Evolutionary conservation across 35 echinoderm and acorn worm species (phyloP).

Genomic region (Stichopus chloronotus): DNA sequence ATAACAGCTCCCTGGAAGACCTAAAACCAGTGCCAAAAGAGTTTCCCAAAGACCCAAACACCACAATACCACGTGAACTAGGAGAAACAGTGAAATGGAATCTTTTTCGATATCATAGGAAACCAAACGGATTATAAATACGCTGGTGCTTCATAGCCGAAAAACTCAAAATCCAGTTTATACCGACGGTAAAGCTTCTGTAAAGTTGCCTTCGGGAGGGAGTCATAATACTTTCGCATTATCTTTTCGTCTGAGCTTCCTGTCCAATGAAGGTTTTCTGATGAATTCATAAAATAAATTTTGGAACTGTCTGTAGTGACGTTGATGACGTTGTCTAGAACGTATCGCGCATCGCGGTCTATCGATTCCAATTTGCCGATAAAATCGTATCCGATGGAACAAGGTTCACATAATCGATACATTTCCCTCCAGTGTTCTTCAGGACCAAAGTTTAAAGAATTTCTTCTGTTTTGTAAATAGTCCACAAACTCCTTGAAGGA

Average conservation of each 20-base stretch:
- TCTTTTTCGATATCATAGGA: background rate
- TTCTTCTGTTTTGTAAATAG: conserved; percentile 19
- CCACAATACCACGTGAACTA: background rate
- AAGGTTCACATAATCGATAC: conserved; percentile 57
- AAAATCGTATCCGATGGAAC: conserved; percentile 64
- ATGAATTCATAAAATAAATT: conserved; percentile 30
- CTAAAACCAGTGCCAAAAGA: too few relatives aligned
- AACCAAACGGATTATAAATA: background rate
- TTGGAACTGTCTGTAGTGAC: background rate
- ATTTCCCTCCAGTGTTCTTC: conserved; percentile 69
- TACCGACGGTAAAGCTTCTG: conserved; percentile 29
- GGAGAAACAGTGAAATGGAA: background rate
- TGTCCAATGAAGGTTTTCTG: conserved; percentile 13
- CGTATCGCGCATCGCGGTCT: conserved; percentile 26
- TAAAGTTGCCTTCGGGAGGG: background rate
- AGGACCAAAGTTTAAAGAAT: background rate
- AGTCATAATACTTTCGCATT: conserved; percentile 29
- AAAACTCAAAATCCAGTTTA: conserved; percentile 55
- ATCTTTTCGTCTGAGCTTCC: conserved; percentile 33
- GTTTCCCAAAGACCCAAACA: too few relatives aligned
- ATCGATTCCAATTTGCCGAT: conserved; percentile 50
- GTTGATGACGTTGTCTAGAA: conserved; percentile 42
- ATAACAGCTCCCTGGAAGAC: too few relatives aligned
- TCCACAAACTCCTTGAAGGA: conserved; percentile 43
- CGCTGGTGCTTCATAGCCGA: conserved; percentile 29